Evolutionary conservation across 2,113 vertebrate species (phyloP).

Genomic region (Electrona antarctica): DNA sequence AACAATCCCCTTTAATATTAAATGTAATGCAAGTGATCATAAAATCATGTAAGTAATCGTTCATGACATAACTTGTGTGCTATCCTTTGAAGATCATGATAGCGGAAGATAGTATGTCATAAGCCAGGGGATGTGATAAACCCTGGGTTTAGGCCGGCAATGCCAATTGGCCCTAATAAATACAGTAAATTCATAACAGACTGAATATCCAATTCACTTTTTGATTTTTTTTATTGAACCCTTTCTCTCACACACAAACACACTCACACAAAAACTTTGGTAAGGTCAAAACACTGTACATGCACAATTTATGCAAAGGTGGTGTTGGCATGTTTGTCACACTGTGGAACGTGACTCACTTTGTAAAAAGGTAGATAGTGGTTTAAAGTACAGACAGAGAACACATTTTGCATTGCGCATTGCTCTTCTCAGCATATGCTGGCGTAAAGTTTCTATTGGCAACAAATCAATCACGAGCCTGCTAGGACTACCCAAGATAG

Average conservation of each 20-base stretch:
- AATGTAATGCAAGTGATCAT: no score
- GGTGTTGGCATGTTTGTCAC: constrained; percentile 35
- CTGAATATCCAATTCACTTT: constrained; percentile 46
- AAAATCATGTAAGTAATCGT: no score
- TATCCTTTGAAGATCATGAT: no score
- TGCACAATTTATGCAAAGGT: constrained; percentile 61
- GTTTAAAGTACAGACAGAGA: constrained; percentile 38
- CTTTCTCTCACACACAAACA: constrained; percentile 55
- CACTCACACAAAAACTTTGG: constrained; percentile 54
- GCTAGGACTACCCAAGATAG: neutral
- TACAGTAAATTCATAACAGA: neutral
- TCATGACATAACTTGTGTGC: no score
- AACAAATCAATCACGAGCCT: constrained; percentile 28
- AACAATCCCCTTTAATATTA: no score
- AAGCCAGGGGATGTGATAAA: no score
- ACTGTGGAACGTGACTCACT: constrained; percentile 29
- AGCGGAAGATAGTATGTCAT: no score
- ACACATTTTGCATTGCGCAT: constrained; percentile 54
- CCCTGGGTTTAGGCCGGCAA: no score
- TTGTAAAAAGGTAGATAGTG: constrained; percentile 20
- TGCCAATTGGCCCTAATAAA: no score
- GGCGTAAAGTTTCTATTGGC: constrained; percentile 39
- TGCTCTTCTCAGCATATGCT: constrained; percentile 42
- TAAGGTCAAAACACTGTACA: constrained; percentile 68
- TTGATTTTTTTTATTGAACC: constrained; percentile 69